Evolutionary conservation across 2,797 vertebrate species (phyloP).

Genomic region (Helostoma temminkii): DNA sequence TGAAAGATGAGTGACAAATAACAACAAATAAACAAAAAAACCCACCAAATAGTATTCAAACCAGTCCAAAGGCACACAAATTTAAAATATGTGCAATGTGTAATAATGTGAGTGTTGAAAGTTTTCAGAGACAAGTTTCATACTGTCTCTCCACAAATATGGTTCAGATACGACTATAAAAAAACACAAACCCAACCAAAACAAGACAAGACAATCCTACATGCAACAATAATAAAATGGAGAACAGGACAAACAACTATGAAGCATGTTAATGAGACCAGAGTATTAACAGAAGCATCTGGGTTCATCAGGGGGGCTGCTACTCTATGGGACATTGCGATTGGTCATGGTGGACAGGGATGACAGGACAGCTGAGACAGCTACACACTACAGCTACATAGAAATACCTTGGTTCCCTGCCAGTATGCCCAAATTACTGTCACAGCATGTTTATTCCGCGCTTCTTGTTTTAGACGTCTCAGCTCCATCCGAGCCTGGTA

Average conservation of each 20-base stretch:
- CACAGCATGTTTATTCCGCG: conserved; percentile 94
- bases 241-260: conserved; percentile 17
- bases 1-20: background rate
- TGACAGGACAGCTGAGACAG: conserved; percentile 68
- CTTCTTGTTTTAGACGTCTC: conserved; percentile 95
- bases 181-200: too few relatives aligned
- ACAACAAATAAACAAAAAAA: background rate
- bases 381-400: conserved; percentile 60
- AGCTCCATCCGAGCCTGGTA: conserved; percentile 96
- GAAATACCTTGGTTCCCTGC: conserved; percentile 99
- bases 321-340: conserved; percentile 38
- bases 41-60: background rate
- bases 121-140: background rate
- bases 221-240: conserved; percentile 22
- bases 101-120: background rate
- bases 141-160: background rate
- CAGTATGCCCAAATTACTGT: conserved; percentile 99
- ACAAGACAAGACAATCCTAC: background rate
- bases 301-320: conserved; percentile 23
- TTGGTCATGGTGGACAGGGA: conserved; percentile 35
- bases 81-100: background rate
- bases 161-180: too few relatives aligned
- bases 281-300: conserved; percentile 46
- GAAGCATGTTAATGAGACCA: conserved; percentile 18
- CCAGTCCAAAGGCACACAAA: background rate